phyloP scores from a whole-genome alignment of 2,888 invertebrate species.

The Deilephila porcellus region DNA sequence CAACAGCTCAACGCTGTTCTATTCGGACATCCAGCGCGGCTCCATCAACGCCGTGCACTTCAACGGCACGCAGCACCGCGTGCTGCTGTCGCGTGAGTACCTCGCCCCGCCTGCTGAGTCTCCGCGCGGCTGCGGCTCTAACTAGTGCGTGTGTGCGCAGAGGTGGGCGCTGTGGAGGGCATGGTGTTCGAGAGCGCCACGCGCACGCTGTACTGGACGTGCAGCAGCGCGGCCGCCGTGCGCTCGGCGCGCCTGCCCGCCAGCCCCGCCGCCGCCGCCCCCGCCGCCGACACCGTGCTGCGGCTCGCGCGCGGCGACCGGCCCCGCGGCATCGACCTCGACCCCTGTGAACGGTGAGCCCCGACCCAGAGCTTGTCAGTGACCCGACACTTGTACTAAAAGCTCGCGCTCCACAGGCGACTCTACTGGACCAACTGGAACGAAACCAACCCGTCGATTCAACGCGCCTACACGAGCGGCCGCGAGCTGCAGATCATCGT shows the following conservation, averaged over 20 bases:
- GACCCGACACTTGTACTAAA: neutral
- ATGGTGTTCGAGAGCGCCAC: conserved; percentile 89
- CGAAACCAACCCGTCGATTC: conserved; percentile 90
- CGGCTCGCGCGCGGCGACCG: conserved; percentile 89
- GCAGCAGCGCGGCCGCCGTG: conserved; percentile 88
- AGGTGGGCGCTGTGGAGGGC: conserved; percentile 94
- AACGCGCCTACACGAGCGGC: conserved; percentile 89
- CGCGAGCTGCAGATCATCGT: conserved; percentile 89
- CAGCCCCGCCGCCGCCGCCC: conserved; percentile 33
- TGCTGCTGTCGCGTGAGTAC: conserved; percentile 87
- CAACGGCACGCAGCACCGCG: conserved; percentile 89
- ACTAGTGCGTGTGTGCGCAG: conserved; percentile 61
- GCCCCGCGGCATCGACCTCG: conserved; percentile 93
- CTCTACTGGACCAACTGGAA: conserved; percentile 98
- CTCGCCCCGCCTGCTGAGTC: neutral
- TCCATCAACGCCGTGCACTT: conserved; percentile 93
- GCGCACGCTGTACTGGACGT: conserved; percentile 93
- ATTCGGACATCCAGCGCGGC: conserved; percentile 95
- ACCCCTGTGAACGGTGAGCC: conserved; percentile 86
- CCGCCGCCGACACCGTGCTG: conserved; percentile 83
- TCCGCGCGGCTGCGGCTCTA: neutral
- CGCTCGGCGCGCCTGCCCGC: conserved; percentile 48
- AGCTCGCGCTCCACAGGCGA: conserved; percentile 66
- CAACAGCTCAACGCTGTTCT: conserved; percentile 88
- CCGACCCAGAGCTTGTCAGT: neutral